Evolutionary conservation across 2,113 vertebrate species (phyloP).

Genomic region (Amblyopsis rosae): DNA sequence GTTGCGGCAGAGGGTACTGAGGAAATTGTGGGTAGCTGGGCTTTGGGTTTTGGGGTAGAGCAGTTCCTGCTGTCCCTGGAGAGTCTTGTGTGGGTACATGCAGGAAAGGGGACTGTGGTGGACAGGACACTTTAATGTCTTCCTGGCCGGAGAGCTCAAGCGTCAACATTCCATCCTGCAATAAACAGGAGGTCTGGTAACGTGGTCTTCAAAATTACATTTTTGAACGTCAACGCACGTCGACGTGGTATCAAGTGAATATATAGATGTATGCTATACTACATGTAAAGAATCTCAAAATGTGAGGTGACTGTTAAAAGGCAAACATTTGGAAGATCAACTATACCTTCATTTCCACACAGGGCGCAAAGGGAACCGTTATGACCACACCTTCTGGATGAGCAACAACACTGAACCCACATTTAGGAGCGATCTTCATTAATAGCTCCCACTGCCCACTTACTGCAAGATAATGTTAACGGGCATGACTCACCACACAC

Average conservation of each 20-base stretch:
- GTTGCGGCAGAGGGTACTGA: background rate
- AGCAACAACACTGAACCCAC: slow-evolving; percentile 62
- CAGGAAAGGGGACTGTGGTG: slow-evolving; percentile 25
- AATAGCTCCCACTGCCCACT: slow-evolving; percentile 62
- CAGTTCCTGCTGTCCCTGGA: background rate
- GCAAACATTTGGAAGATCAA: background rate
- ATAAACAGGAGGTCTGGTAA: background rate
- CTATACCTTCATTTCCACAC: slow-evolving; percentile 58
- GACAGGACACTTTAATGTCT: slow-evolving; percentile 62
- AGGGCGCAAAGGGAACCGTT: slow-evolving; percentile 62
- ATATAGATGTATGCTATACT: too few relatives aligned
- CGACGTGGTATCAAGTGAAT: too few relatives aligned
- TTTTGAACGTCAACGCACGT: too few relatives aligned
- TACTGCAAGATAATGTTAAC: slow-evolving; percentile 43
- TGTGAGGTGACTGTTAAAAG: background rate
- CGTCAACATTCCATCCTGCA: slow-evolving; percentile 69
- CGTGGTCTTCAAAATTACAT: background rate
- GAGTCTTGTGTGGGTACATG: background rate
- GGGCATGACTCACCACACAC: background rate
- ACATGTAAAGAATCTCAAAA: too few relatives aligned
- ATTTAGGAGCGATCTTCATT: slow-evolving; percentile 48
- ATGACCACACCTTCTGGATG: slow-evolving; percentile 64
- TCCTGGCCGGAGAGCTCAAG: slow-evolving; percentile 52
- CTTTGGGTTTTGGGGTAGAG: background rate
- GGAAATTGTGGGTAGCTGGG: background rate